These are phyloP conservation scores for Apotomis betuletana DNA, from an alignment of 2,888 invertebrate genomes.

Conservation along the genomic window DNA sequence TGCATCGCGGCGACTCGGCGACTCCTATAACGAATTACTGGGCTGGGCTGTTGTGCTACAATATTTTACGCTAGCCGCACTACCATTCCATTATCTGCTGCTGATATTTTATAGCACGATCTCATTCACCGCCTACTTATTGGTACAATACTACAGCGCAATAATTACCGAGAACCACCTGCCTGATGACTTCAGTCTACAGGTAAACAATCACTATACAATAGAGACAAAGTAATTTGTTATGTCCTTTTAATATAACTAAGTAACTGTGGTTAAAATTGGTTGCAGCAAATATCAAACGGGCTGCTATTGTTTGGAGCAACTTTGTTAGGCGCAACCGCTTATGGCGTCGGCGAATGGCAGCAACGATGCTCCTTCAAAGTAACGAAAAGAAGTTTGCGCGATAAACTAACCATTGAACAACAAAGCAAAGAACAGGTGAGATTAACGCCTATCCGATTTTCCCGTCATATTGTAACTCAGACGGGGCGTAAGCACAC, in stretches of 20 bases:
- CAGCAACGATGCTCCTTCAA: slow-evolving; percentile 94
- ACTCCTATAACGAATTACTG: slow-evolving; percentile 84
- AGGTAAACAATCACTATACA: slow-evolving; percentile 57
- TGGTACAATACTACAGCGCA: slow-evolving; percentile 72
- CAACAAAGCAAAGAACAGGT: slow-evolving; percentile 97
- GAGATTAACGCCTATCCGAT: slow-evolving; percentile 10
- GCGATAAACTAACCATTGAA: slow-evolving; percentile 96
- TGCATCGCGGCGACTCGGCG: slow-evolving; percentile 77
- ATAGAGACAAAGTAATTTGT: neutral
- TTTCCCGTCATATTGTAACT: slow-evolving; percentile 9
- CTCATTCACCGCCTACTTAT: slow-evolving; percentile 63
- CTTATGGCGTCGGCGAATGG: slow-evolving; percentile 89
- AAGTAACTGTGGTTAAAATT: slow-evolving; percentile 42
- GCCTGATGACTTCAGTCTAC: slow-evolving; percentile 67
- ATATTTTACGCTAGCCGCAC: slow-evolving; percentile 88
- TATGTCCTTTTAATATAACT: neutral
- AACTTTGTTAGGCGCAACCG: slow-evolving; percentile 86
- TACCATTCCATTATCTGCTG: slow-evolving; percentile 84
- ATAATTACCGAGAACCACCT: slow-evolving; percentile 60
- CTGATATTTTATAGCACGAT: slow-evolving; percentile 64
- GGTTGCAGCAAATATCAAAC: slow-evolving; percentile 87
- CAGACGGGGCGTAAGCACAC: slow-evolving; percentile 26
- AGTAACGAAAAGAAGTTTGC: slow-evolving; percentile 95
- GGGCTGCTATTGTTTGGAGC: slow-evolving; percentile 87
- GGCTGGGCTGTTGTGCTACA: slow-evolving; percentile 90